phyloP scores from a whole-genome alignment of 2,797 vertebrate genomes.

The Netta rufina region DNA sequence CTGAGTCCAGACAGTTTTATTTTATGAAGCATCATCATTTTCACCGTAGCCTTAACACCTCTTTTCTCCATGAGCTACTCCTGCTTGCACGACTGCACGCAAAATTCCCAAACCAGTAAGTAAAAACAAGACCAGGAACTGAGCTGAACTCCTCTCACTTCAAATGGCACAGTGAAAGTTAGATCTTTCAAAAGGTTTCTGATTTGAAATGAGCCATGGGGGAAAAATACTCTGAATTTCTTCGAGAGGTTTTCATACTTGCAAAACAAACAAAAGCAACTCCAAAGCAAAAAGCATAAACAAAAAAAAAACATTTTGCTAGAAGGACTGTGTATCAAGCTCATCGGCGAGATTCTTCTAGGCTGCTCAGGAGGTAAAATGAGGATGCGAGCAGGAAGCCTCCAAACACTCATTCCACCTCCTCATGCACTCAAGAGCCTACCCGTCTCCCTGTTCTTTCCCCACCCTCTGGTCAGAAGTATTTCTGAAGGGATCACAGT shows the following conservation, averaged over 20 bases:
- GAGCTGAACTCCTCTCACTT: neutral
- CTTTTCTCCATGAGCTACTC: neutral
- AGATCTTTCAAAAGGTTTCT: neutral
- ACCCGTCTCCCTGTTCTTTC: neutral
- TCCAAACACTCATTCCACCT: neutral
- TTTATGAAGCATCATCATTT: neutral
- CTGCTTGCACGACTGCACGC: neutral
- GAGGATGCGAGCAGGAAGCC: neutral
- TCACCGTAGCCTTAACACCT: neutral
- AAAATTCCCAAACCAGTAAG: neutral
- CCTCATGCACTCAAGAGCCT: neutral
- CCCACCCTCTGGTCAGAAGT: neutral
- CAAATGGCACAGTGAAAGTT: neutral
- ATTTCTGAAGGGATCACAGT: neutral
- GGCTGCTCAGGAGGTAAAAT: neutral
- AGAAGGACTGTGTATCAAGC: neutral
- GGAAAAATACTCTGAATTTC: neutral
- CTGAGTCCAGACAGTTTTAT: neutral
- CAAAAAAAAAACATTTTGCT: neutral
- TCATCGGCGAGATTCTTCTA: neutral
- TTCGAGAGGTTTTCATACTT: neutral
- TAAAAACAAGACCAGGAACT: neutral
- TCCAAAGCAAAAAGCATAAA: neutral
- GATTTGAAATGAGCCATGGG: neutral
- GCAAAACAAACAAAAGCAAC: neutral